Base-by-base conservation (phyloP, 2,797 vertebrate species). In the Tokudaia muenninki region DNA sequence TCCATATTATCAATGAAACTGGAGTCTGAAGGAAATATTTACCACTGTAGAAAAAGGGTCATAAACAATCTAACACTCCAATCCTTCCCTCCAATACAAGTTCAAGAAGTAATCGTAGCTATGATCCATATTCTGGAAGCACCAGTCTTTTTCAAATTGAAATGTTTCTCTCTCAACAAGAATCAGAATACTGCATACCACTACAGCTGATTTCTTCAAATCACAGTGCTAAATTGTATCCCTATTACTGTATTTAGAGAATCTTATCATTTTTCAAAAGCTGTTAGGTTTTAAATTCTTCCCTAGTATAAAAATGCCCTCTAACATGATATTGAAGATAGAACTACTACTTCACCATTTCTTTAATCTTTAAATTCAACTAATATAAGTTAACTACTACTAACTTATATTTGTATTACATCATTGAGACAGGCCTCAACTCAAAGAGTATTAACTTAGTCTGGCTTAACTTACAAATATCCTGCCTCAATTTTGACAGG, bases 321-420 rank as follows among this genome's bases (percentile, higher is more conserved):
- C 41, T 67, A 55, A 61, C 31, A 47, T 29, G 24, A 61, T 1
- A 31, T 3, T 50, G 19, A 41, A 59, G 47, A 13, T 24, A 63
- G 11, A 9, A 61, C 0, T 22, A n/a, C n/a, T 29, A 34, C n/a
- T 14, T 8, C 41, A 37, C 41, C 31, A 10, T 5, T 74, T 88
- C 89, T 67, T 82, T 65, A 24, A 74, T 82, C 63, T 88, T 91
- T 70, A 91, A 81, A 70, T 19, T 55, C 19, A 91, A 50, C 61
- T 9, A 11, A 34, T 24, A 44, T 81, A 63, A 65, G 52, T 14
- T 29, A 59, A 5, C 83, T 86, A 72, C 9, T 31, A 16, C 24
- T 78, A 55, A 55, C 12, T 52, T 52, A 2, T 70, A 59, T 47
- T 34, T 50, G 6, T 86, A 86, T 26, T n/a, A 17, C 7, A 44